phyloP scores from a whole-genome alignment of 2,888 invertebrate species.

The Mermis nigrescens region DNA sequence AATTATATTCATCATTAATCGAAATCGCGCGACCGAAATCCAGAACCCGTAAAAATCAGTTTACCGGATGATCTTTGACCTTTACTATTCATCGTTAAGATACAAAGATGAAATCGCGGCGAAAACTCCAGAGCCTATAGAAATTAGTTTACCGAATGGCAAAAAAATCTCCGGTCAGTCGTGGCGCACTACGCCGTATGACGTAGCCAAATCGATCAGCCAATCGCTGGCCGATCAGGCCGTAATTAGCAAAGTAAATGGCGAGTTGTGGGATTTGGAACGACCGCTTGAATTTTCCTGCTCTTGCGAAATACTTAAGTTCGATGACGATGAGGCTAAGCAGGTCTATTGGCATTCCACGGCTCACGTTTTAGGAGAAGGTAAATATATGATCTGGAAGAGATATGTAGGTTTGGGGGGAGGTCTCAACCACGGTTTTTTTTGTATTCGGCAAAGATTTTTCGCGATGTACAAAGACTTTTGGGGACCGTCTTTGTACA shows the following conservation, averaged over 20 bases:
- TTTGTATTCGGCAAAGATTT: too few relatives aligned
- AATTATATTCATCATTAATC: too few relatives aligned
- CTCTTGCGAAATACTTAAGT: slow-evolving; percentile 64
- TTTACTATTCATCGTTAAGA: too few relatives aligned
- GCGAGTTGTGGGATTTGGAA: slow-evolving; percentile 83
- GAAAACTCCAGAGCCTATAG: slow-evolving; percentile 49
- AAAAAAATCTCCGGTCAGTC: slow-evolving; percentile 64
- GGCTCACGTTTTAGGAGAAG: slow-evolving; percentile 70
- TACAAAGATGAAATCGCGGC: slow-evolving; percentile 35
- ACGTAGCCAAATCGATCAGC: slow-evolving; percentile 43
- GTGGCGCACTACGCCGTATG: slow-evolving; percentile 80
- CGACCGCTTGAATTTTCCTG: slow-evolving; percentile 71
- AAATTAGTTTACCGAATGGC: slow-evolving; percentile 78
- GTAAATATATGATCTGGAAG: too few relatives aligned
- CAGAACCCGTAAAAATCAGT: too few relatives aligned
- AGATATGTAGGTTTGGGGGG: too few relatives aligned
- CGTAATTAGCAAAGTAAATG: slow-evolving; percentile 80
- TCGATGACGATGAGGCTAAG: slow-evolving; percentile 64
- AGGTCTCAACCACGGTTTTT: too few relatives aligned
- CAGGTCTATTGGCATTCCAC: slow-evolving; percentile 94
- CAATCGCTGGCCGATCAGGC: slow-evolving; percentile 80
- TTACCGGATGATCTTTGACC: too few relatives aligned
- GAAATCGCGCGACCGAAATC: too few relatives aligned
- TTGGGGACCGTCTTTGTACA: too few relatives aligned
- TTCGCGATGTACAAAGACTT: too few relatives aligned